Percentiles rank a stretch among this genome's conserved stretches.
These are phyloP conservation scores for Theretra japonica DNA, from an alignment of 2,888 invertebrate genomes.

Conservation along the genomic window DNA sequence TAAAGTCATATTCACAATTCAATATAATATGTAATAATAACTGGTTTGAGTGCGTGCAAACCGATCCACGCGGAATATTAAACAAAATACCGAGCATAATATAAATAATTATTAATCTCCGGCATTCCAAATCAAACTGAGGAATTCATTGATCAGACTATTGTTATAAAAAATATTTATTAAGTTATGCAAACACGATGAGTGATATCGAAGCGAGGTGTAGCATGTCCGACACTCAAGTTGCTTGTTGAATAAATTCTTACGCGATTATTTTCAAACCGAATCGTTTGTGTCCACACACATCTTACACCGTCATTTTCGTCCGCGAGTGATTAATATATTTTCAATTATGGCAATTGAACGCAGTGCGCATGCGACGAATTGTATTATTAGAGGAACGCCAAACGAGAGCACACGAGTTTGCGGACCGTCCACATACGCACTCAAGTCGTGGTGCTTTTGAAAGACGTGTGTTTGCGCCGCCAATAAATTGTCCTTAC, in stretches of 20 bases:
- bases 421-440: slow-evolving; percentile 47
- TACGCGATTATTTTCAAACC: slow-evolving; percentile 71
- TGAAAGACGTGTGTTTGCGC: slow-evolving; percentile 47
- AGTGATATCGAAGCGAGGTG: background rate
- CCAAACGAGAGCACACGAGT: slow-evolving; percentile 65
- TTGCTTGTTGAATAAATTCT: slow-evolving; percentile 67
- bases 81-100: background rate
- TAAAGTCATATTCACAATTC: too few relatives aligned
- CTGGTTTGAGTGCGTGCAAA: background rate
- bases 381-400: slow-evolving; percentile 72
- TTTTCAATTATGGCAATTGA: slow-evolving; percentile 78
- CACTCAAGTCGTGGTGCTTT: slow-evolving; percentile 54
- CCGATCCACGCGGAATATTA: background rate
- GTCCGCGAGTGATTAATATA: slow-evolving; percentile 72
- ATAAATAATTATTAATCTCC: background rate
- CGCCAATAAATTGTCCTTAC: slow-evolving; percentile 30
- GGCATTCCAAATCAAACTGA: background rate
- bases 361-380: slow-evolving; percentile 76
- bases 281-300: slow-evolving; percentile 60
- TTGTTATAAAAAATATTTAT: slow-evolving; percentile 31
- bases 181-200: slow-evolving; percentile 36
- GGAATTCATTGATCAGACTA: background rate
- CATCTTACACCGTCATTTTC: slow-evolving; percentile 57
- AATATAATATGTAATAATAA: background rate
- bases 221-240: slow-evolving; percentile 45